These are phyloP conservation scores for Equus przewalskii DNA, from an alignment of 2,113 vertebrate genomes.

Conservation along the genomic window DNA sequence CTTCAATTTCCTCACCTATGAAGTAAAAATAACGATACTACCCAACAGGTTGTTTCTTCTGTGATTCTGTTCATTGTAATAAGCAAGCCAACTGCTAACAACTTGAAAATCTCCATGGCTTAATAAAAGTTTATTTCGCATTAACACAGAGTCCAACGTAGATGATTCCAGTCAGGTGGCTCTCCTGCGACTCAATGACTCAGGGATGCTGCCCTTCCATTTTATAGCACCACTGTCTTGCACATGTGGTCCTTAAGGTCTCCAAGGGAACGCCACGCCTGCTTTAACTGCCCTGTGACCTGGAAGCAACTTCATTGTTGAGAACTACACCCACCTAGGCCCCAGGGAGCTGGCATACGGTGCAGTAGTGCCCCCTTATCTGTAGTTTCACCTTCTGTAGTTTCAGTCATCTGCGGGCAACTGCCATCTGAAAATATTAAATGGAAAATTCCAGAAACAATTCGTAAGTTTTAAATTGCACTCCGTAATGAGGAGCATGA, in stretches of 20 bases:
- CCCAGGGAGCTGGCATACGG: neutral
- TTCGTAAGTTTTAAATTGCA: no score
- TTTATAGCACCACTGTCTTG: neutral
- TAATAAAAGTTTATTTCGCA: neutral
- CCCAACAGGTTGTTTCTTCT: neutral
- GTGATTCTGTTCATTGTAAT: neutral
- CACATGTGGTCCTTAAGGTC: neutral
- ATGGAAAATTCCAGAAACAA: no score
- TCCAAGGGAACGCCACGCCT: neutral
- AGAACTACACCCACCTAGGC: no score
- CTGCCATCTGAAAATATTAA: no score
- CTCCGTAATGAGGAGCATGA: no score
- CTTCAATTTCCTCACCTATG: neutral
- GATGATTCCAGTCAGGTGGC: neutral
- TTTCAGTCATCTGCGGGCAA: no score
- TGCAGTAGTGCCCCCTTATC: no score
- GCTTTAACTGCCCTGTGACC: neutral
- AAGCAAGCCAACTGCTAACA: neutral
- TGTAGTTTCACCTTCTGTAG: no score
- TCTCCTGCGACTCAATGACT: neutral
- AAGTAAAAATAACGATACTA: neutral
- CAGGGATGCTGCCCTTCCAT: neutral
- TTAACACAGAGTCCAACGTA: neutral
- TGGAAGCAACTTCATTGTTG: neutral
- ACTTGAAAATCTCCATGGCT: neutral